These are phyloP conservation scores for Pachycephus smyrnensis DNA, from an alignment of 2,888 invertebrate genomes.

Conservation along the genomic window DNA sequence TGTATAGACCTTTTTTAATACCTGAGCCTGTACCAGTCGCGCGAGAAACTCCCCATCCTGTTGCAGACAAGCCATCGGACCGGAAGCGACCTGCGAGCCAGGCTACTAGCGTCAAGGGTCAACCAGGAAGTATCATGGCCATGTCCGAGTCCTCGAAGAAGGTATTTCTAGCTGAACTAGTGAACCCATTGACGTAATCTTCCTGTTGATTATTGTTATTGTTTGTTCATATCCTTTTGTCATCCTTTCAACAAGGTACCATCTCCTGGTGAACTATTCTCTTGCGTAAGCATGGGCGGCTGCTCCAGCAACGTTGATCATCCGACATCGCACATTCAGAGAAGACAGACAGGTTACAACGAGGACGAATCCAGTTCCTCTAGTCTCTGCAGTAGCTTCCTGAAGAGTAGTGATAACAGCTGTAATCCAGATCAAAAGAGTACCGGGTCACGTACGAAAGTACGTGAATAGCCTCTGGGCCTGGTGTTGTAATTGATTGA, in stretches of 20 bases:
- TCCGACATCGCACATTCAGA: constrained; percentile 24
- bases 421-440: constrained; percentile 45
- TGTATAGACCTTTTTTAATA: constrained; percentile 73
- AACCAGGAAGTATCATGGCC: constrained; percentile 70
- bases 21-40: constrained; percentile 43
- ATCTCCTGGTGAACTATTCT: constrained; percentile 46
- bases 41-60: constrained; percentile 13
- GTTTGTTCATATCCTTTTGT: constrained; percentile 4
- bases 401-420: constrained; percentile 54
- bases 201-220: not conserved
- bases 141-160: constrained; percentile 73
- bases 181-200: not conserved
- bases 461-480: not conserved
- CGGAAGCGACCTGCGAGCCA: constrained; percentile 67
- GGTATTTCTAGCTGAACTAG: constrained; percentile 40
- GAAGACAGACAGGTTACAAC: constrained; percentile 39
- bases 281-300: constrained; percentile 51
- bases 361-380: constrained; percentile 59
- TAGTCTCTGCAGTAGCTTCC: constrained; percentile 61
- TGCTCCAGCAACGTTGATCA: constrained; percentile 39
- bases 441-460: not conserved
- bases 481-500: not conserved
- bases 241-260: constrained; percentile 32
- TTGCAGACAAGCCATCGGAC: constrained; percentile 32
- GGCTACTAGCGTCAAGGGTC: constrained; percentile 71